A percentile compares a stretch with the other conserved stretches of the same genome.
Conservation (phyloP, 1,140 invertebrate genomes). For the Theocolax elegans region DNA sequence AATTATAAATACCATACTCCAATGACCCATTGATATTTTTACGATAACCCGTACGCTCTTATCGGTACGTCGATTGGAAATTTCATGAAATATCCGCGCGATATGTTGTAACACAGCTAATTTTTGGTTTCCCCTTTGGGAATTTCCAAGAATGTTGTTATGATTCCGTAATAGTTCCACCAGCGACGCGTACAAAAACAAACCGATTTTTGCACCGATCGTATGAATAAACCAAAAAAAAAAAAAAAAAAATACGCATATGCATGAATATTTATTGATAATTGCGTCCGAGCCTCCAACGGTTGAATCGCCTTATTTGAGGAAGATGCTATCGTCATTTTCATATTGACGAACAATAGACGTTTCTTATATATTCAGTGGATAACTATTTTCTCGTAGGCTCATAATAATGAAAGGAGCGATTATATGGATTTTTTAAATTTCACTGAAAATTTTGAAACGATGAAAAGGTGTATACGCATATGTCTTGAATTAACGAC, state of each 20-base stretch:
- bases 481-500: conserved; percentile 20
- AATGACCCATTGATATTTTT: too few relatives aligned
- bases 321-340: conserved; percentile 12
- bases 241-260: too few relatives aligned
- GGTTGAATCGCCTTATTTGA: conserved; percentile 16
- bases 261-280: conserved; percentile 30
- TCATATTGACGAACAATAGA: conserved; percentile 25
- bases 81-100: too few relatives aligned
- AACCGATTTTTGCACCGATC: too few relatives aligned
- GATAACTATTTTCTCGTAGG: conserved; percentile 22
- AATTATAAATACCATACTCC: too few relatives aligned
- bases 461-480: too few relatives aligned
- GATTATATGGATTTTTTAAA: conserved; percentile 13
- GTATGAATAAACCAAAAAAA: too few relatives aligned
- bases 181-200: background rate
- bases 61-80: too few relatives aligned
- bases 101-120: too few relatives aligned
- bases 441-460: conserved; percentile 26
- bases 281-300: conserved; percentile 4
- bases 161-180: background rate
- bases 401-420: conserved; percentile 24
- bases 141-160: background rate
- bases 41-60: too few relatives aligned
- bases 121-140: too few relatives aligned
- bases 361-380: conserved; percentile 7